A percentile compares a stretch with the other conserved stretches of the same genome.
Conservation (phyloP, 1,140 invertebrate genomes). For the Drosophila malerkotliana region DNA sequence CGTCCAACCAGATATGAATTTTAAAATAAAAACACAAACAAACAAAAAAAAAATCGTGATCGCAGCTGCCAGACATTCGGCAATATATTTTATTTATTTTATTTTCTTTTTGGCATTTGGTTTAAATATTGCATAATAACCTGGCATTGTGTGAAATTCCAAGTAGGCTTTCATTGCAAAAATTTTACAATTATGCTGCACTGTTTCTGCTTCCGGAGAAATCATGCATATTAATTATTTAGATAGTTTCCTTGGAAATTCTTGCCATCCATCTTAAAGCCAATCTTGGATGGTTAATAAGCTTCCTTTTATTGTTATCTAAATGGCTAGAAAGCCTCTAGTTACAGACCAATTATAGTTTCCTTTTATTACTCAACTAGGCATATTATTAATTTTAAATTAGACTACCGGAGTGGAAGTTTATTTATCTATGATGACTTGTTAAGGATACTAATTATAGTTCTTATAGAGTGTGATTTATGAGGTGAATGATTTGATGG, state of each 20-base stretch:
- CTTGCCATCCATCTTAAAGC: background rate
- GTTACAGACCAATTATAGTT: background rate
- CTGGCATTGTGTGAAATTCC: conserved; percentile 23
- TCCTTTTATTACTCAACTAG: conserved; percentile 15
- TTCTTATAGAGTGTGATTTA: background rate
- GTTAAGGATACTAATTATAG: background rate
- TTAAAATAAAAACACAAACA: background rate
- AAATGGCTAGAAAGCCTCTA: background rate
- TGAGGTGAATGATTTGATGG: background rate
- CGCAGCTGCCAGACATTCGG: background rate
- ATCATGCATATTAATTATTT: conserved; percentile 13
- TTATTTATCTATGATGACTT: background rate
- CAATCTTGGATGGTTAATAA: conserved; percentile 12
- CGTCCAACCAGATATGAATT: conserved; percentile 21
- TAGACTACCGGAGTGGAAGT: background rate
- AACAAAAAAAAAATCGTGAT: conserved; percentile 15
- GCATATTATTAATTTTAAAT: conserved; percentile 12
- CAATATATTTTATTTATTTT: conserved; percentile 3
- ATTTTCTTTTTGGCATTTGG: conserved; percentile 23
- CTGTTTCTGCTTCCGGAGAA: conserved; percentile 30
- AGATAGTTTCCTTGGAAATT: conserved; percentile 23
- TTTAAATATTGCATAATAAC: conserved; percentile 33
- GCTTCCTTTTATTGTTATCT: conserved; percentile 38
- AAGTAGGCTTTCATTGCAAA: background rate
- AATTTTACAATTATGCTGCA: background rate